Conservation (phyloP, 2,888 invertebrate genomes). For the Liopterus haemorrhoidalis region DNA sequence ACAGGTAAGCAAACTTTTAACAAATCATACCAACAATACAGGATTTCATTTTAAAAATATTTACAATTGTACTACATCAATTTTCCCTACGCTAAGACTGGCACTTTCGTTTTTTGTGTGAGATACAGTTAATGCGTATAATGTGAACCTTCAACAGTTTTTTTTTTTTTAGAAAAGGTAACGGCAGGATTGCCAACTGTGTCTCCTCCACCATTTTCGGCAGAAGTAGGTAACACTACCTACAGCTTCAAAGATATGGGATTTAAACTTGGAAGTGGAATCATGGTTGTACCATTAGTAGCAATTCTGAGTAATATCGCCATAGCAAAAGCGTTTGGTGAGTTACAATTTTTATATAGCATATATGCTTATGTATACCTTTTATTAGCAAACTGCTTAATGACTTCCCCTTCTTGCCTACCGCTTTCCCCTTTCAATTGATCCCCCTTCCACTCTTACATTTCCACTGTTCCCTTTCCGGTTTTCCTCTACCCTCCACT, state of each 20-base stretch:
- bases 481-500: too few relatives aligned
- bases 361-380: too few relatives aligned
- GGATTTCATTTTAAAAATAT: not conserved
- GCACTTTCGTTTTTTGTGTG: too few relatives aligned
- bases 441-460: too few relatives aligned
- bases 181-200: constrained; percentile 57
- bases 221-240: constrained; percentile 48
- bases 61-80: too few relatives aligned
- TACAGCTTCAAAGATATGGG: constrained; percentile 52
- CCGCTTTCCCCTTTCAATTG: too few relatives aligned
- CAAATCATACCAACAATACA: constrained; percentile 1
- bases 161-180: constrained; percentile 49
- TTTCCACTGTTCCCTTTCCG: too few relatives aligned
- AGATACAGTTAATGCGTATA: not conserved
- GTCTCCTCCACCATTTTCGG: constrained; percentile 50
- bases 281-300: constrained; percentile 65
- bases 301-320: constrained; percentile 74
- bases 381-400: too few relatives aligned
- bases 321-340: constrained; percentile 80
- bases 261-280: constrained; percentile 59
- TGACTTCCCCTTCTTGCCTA: too few relatives aligned
- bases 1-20: constrained; percentile 48
- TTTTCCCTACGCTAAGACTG: too few relatives aligned
- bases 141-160: not conserved
- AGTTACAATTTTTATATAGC: constrained; percentile 39